Conservation (phyloP, 2,113 vertebrate genomes). For the Rhinichthys klamathensis region DNA sequence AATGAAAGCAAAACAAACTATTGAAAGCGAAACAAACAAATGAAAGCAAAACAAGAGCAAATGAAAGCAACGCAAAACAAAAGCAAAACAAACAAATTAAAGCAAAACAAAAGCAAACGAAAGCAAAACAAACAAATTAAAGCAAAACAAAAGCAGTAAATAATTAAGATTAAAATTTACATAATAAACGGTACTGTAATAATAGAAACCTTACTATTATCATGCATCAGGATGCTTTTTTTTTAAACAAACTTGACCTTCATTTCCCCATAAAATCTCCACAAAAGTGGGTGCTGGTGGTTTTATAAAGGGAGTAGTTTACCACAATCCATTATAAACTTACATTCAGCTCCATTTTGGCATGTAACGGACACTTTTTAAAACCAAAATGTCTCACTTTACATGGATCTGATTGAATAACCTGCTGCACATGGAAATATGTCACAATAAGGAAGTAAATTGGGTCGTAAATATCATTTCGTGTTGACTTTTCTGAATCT, state of each 20-base stretch:
- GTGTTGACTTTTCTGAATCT: conserved; percentile 15
- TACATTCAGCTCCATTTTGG: not conserved
- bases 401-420: not conserved
- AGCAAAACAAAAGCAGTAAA: not conserved
- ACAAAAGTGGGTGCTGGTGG: not conserved
- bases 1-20: not conserved
- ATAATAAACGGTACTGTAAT: not conserved
- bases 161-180: not conserved
- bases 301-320: not conserved
- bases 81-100: not conserved
- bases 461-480: not conserved
- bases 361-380: not conserved
- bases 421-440: not conserved
- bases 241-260: not conserved
- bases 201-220: not conserved
- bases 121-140: not conserved
- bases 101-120: not conserved
- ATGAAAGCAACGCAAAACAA: not conserved
- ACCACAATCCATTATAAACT: not conserved
- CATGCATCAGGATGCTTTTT: not conserved
- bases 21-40: not conserved
- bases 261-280: not conserved
- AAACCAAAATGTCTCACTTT: not conserved
- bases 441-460: not conserved
- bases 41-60: not conserved